Evolutionary conservation across 1,140 invertebrate genomes (phyloP).

Genomic region (Drosophila kikkawai): DNA sequence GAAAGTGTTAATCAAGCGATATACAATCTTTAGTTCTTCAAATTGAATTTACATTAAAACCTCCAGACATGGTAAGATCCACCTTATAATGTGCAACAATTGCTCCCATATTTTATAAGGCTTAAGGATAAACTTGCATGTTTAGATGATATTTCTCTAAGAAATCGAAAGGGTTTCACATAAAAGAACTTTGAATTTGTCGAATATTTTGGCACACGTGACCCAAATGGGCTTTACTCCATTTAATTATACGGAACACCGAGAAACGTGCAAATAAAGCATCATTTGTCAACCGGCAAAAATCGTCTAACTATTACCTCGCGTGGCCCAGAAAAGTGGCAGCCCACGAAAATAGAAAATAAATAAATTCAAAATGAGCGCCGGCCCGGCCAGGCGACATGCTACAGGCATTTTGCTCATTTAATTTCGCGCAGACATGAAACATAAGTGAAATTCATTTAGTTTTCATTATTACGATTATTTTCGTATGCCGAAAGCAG

Average conservation of each 20-base stretch:
- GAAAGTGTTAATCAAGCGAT: neutral
- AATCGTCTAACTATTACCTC: conserved; percentile 65
- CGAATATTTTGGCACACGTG: conserved; percentile 58
- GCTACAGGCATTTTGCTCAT: conserved; percentile 74
- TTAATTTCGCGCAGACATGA: conserved; percentile 77
- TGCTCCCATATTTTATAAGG: conserved; percentile 23
- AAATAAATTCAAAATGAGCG: conserved; percentile 53
- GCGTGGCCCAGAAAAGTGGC: conserved; percentile 69
- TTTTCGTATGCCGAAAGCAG: conserved; percentile 55
- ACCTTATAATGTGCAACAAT: conserved; percentile 52
- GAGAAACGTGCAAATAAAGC: conserved; percentile 57
- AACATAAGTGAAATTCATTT: conserved; percentile 82
- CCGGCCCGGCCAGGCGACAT: conserved; percentile 51
- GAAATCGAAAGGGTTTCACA: conserved; percentile 16
- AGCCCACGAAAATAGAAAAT: conserved; percentile 65
- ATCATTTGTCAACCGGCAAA: conserved; percentile 66
- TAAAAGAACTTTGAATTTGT: conserved; percentile 24
- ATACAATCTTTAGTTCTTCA: neutral
- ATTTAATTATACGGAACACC: conserved; percentile 68
- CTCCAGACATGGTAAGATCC: too few species aligned
- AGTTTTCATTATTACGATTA: conserved; percentile 74
- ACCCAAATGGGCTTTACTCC: conserved; percentile 48
- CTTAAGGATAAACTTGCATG: conserved; percentile 55
- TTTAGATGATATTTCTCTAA: conserved; percentile 44
- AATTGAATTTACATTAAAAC: neutral